Evolutionary conservation across 2,113 vertebrate species (phyloP), one percentile per base, ranked within the genome.

Genomic region (Ibidorhyncha struthersii): DNA sequence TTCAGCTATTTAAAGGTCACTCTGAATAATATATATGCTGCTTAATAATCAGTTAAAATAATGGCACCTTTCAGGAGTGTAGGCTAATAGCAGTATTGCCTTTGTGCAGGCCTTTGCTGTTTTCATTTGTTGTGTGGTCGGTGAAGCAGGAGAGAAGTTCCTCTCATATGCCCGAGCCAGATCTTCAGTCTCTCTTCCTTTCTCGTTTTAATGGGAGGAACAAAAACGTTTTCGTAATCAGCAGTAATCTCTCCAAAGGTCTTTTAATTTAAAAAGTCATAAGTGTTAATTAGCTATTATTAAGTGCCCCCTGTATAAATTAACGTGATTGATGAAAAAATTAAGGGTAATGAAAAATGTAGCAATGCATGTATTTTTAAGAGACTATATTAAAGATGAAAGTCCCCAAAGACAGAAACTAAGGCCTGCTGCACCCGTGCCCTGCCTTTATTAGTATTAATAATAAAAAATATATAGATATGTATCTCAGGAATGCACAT

Each of bases 281-380:
- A 98, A 98, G 98, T 98, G 98, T 98, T 98, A 98, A 98, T 98
- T 98, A 98, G 98, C 98, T 98, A 98, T 98, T 98, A 98, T 98
- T 98, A 98, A 98, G 97, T 98, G 98, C 97, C 98, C 95, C 97
- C 97, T 98, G 98, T 98, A 98, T 98, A 98, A 98, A 98, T 98
- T 98, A 98, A 97, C 97, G 87, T 98, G 98, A 98, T 98, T 98
- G 98, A 98, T 98, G 98, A 98, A 98, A 98, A 98, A 98, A 98
- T 98, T 98, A 98, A 98, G 97, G 98, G 97, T 98, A 98, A 98
- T 98, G 98, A 98, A 98, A 98, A 98, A 97, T 97, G 97, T 98
- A 97, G 97, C 91, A 98, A 98, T 97, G 97, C 97, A 96, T 98
- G 97, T 98, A 98, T 98, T 98, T 98, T 98, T 98, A 98, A 98